Evolutionary conservation across 2,113 vertebrate genomes (phyloP).

Genomic region (Campylomormyrus tamandua): DNA sequence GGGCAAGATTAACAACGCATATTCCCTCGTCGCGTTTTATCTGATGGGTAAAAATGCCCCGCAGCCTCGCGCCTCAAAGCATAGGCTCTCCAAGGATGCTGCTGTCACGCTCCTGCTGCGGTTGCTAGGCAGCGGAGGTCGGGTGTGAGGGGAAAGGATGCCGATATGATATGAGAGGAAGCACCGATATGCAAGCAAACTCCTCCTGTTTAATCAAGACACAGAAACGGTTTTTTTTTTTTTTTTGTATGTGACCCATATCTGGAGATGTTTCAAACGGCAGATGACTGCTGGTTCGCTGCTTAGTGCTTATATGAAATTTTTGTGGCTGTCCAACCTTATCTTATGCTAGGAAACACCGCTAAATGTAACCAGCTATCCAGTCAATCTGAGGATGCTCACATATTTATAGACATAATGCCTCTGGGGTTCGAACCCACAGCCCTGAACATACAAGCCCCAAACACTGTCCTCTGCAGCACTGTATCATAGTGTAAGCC

Average conservation of each 20-base stretch:
- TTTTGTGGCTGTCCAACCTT: background rate
- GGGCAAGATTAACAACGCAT: background rate
- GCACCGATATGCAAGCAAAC: background rate
- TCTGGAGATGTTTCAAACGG: background rate
- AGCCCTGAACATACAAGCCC: background rate
- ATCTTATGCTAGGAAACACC: background rate
- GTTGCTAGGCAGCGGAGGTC: slow-evolving; percentile 11
- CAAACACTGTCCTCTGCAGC: background rate
- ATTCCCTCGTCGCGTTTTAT: background rate
- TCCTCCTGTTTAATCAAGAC: background rate
- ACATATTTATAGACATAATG: background rate
- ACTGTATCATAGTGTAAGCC: background rate
- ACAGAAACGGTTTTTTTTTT: background rate
- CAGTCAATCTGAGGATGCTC: background rate
- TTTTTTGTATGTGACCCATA: background rate
- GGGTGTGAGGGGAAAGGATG: background rate
- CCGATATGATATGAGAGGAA: background rate
- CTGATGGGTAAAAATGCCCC: background rate
- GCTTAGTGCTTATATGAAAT: background rate
- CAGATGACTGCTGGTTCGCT: background rate
- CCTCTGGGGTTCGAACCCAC: background rate
- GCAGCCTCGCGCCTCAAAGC: background rate
- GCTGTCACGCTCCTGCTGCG: background rate
- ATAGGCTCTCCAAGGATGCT: background rate
- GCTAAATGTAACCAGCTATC: background rate